Percentiles rank a stretch among this genome's conserved stretches.
phyloP scores from a whole-genome alignment of 2,888 invertebrate species.

The Orchestes rusci region DNA sequence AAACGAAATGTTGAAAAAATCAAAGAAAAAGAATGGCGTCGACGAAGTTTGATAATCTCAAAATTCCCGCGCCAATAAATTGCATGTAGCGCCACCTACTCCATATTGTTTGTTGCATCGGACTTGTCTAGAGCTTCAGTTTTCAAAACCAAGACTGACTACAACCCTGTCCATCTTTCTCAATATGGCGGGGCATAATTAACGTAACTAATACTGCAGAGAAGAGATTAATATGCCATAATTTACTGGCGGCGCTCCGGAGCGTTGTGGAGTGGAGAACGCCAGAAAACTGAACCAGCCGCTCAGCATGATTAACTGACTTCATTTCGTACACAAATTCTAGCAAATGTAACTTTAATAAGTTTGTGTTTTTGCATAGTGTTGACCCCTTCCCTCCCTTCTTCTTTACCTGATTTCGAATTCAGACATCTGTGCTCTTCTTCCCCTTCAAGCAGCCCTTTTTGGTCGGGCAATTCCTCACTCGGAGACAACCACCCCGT shows the following conservation, averaged over 20 bases:
- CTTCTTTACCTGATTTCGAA: conserved; percentile 24
- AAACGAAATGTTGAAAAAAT: too few species aligned
- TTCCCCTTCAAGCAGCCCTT: conserved; percentile 21
- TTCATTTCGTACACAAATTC: conserved; percentile 46
- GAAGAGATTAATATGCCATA: conserved; percentile 47
- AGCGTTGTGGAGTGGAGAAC: conserved; percentile 35
- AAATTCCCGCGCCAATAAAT: too few species aligned
- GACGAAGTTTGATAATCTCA: too few species aligned
- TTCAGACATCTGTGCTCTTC: conserved; percentile 22
- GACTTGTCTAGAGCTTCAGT: too few species aligned
- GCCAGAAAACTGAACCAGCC: conserved; percentile 42
- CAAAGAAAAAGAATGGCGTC: too few species aligned
- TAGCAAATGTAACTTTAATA: conserved; percentile 46
- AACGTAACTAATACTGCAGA: conserved; percentile 47
- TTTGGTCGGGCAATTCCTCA: conserved; percentile 44
- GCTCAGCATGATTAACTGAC: conserved; percentile 43
- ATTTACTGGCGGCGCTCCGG: conserved; percentile 42
- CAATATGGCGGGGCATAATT: conserved; percentile 44
- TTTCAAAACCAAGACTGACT: too few species aligned
- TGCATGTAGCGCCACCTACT: too few species aligned
- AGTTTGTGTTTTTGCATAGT: conserved; percentile 29
- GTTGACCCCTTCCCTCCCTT: conserved; percentile 17
- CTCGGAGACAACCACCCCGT: conserved; percentile 43
- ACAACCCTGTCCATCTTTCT: conserved; percentile 32
- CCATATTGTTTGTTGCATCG: too few species aligned